These are phyloP conservation scores for Hydrozoanthus gracilis DNA, from an alignment of 92 coral and sea anemone genomes.

Conservation along the genomic window DNA sequence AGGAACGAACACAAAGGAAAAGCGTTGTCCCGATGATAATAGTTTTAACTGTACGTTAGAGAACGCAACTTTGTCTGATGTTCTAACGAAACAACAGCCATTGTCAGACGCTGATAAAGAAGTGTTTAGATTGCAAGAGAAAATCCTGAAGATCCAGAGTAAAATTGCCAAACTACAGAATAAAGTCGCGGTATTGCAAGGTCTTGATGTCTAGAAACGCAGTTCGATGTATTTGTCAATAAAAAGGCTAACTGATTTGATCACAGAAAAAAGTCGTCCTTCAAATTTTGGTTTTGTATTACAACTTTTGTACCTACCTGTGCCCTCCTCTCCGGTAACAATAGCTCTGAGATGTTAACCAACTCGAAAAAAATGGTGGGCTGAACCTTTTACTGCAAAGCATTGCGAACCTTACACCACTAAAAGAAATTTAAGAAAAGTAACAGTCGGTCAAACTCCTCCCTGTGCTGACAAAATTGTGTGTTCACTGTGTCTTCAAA, in stretches of 20 bases:
- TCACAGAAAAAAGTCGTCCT: background rate
- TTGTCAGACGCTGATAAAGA: conserved; percentile 80
- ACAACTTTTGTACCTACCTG: background rate
- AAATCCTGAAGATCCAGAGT: conserved; percentile 85
- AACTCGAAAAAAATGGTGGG: background rate
- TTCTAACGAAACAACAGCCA: conserved; percentile 1
- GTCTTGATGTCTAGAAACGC: conserved; percentile 57
- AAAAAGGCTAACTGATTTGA: background rate
- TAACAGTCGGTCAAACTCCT: background rate
- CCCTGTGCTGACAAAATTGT: background rate
- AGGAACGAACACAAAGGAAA: background rate
- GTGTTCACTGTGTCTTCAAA: background rate
- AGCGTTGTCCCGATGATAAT: background rate
- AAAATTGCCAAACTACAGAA: conserved; percentile 93
- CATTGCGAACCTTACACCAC: too few relatives aligned
- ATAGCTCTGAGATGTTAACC: conserved; percentile 5
- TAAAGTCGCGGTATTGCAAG: conserved; percentile 88
- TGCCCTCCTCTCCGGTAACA: conserved; percentile 6
- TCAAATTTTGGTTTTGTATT: conserved; percentile 5
- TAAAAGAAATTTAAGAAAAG: background rate
- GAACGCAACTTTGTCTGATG: background rate
- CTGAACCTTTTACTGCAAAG: background rate
- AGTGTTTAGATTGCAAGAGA: conserved; percentile 83
- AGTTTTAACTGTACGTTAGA: background rate
- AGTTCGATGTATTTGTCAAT: background rate